Conservation (phyloP, 1,140 invertebrate genomes). For the Pseudomyrmex gracilis region DNA sequence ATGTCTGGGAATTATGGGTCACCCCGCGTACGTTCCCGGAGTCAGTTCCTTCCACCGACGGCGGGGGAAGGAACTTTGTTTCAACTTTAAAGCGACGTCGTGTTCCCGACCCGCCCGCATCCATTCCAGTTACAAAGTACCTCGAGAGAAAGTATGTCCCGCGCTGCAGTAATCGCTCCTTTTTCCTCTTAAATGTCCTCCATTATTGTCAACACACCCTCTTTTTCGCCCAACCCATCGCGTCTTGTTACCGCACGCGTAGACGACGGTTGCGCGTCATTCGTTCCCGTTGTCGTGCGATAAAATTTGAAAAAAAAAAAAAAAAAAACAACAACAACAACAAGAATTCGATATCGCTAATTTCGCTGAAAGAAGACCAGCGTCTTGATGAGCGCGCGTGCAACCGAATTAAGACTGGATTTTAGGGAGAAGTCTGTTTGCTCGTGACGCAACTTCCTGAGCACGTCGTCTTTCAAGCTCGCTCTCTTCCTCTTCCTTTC, state of each 20-base stretch:
- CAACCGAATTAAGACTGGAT: slow-evolving; percentile 42
- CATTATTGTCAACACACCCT: slow-evolving; percentile 56
- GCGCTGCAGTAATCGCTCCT: slow-evolving; percentile 67
- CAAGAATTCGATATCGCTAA: background rate
- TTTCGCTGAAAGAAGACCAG: background rate
- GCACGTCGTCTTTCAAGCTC: background rate
- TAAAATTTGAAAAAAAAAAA: background rate
- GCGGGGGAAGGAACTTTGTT: slow-evolving; percentile 65
- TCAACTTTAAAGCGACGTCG: slow-evolving; percentile 73
- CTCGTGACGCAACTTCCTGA: slow-evolving; percentile 46
- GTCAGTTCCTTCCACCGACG: slow-evolving; percentile 45
- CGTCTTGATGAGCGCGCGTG: background rate
- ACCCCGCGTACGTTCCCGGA: slow-evolving; percentile 43
- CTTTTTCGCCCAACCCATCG: slow-evolving; percentile 25
- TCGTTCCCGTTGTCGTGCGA: background rate
- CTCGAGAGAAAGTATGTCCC: slow-evolving; percentile 61
- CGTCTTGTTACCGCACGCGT: slow-evolving; percentile 20
- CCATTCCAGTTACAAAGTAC: slow-evolving; percentile 74
- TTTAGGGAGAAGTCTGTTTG: slow-evolving; percentile 53
- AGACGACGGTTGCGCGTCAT: slow-evolving; percentile 9
- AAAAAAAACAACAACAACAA: background rate
- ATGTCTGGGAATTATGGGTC: slow-evolving; percentile 58
- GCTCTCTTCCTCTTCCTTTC: slow-evolving; percentile 31
- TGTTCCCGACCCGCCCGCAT: slow-evolving; percentile 69
- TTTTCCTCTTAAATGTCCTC: slow-evolving; percentile 66